A percentile compares a stretch with the other conserved stretches of the same genome.
phyloP scores from a whole-genome alignment of 2,113 vertebrate genomes.

The Chionodraco myersi region DNA sequence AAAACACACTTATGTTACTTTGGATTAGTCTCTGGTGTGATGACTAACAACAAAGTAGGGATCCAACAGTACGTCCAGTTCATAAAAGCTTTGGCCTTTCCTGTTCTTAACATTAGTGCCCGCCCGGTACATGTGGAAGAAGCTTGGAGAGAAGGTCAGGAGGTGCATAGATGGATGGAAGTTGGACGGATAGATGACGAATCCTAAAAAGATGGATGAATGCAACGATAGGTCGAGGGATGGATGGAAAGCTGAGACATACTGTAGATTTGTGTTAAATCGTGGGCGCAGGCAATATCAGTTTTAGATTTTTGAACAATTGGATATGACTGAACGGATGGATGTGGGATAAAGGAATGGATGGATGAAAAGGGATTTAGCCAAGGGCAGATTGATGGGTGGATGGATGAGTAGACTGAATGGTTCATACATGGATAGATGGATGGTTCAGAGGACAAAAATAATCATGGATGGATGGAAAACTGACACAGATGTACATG shows the following conservation, averaged over 20 bases:
- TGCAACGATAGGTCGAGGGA: not conserved
- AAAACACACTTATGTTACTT: slow-evolving; percentile 34
- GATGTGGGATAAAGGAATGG: no score
- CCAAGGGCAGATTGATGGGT: no score
- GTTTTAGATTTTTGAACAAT: no score
- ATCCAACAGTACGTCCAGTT: not conserved
- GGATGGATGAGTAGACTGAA: no score
- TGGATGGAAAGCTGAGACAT: no score
- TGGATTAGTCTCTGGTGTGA: slow-evolving; percentile 21
- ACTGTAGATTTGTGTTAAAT: no score
- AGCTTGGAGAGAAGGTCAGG: not conserved
- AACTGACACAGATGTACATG: no score
- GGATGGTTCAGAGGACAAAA: no score
- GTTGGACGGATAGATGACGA: not conserved
- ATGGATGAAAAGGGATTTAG: no score
- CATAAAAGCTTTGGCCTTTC: slow-evolving; percentile 1
- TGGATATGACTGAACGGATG: no score
- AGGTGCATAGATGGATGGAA: not conserved
- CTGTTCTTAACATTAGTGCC: not conserved
- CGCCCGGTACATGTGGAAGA: not conserved
- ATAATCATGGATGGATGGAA: not conserved
- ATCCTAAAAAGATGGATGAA: not conserved
- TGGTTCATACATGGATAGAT: no score
- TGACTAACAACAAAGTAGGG: slow-evolving; percentile 24
- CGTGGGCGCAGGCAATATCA: no score